phyloP scores from a whole-genome alignment of 2,888 invertebrate genomes.

The Biston betularia region DNA sequence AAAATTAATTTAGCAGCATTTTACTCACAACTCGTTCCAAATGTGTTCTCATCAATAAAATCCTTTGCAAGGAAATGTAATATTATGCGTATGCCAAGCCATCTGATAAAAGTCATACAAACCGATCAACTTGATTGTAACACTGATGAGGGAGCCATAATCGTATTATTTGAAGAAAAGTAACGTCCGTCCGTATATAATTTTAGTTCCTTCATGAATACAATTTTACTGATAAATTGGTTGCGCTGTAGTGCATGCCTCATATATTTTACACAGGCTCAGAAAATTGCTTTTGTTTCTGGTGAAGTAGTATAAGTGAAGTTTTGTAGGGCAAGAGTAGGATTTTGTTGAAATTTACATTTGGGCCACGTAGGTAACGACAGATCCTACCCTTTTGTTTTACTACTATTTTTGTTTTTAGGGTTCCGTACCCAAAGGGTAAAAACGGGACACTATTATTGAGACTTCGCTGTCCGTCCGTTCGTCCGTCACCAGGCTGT shows the following conservation, averaged over 20 bases:
- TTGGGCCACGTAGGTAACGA: background rate
- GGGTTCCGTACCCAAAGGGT: too few relatives aligned
- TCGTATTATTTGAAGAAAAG: background rate
- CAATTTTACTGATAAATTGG: background rate
- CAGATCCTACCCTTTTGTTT: too few relatives aligned
- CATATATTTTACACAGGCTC: conserved; percentile 1
- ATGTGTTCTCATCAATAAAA: conserved; percentile 16
- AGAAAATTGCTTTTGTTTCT: conserved; percentile 11
- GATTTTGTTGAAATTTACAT: background rate
- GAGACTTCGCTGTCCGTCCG: too few relatives aligned
- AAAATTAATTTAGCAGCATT: conserved; percentile 4
- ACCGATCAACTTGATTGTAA: background rate
- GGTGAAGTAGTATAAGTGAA: conserved; percentile 6
- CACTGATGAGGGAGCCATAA: background rate
- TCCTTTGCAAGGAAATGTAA: conserved; percentile 16
- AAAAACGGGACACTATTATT: too few relatives aligned
- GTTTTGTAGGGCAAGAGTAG: conserved; percentile 17
- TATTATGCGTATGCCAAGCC: conserved; percentile 9
- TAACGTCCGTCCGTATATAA: background rate
- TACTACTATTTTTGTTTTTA: too few relatives aligned
- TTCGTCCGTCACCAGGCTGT: too few relatives aligned
- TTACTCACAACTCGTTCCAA: background rate
- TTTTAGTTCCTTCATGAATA: background rate
- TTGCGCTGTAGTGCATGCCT: background rate
- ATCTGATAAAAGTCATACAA: conserved; percentile 12